Evolutionary conservation across 2,113 vertebrate species (phyloP).

Genomic region (Bubo blakistoni): DNA sequence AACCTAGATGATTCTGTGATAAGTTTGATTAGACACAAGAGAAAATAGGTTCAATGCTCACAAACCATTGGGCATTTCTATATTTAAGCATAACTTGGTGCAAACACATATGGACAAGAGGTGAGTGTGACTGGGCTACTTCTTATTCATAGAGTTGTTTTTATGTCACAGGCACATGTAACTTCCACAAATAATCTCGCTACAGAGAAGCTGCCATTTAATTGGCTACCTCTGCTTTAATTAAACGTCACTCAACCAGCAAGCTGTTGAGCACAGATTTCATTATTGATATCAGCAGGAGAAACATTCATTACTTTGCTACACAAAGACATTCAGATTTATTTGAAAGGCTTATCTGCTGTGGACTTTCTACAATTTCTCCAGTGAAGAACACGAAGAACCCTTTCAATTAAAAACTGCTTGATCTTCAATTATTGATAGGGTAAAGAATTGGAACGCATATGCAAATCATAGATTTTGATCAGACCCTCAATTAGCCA

Average conservation of each 20-base stretch:
- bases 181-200: background rate
- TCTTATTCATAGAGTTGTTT: background rate
- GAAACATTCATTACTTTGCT: background rate
- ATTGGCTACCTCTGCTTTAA: background rate
- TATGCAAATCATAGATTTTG: background rate
- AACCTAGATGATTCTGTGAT: too few relatives aligned
- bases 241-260: background rate
- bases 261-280: background rate
- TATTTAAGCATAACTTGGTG: background rate
- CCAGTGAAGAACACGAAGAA: background rate
- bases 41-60: rapidly evolving
- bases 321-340: background rate
- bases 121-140: background rate
- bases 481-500: background rate
- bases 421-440: background rate
- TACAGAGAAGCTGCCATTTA: background rate
- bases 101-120: rapidly evolving
- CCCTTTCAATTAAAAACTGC: background rate
- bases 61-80: background rate
- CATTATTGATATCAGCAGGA: background rate
- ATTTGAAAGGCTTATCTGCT: background rate
- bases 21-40: background rate
- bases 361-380: background rate
- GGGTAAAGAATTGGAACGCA: background rate
- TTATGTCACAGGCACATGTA: background rate